phyloP scores from a whole-genome alignment of 2,113 vertebrate genomes.

The Thamnophis sirtalis region DNA sequence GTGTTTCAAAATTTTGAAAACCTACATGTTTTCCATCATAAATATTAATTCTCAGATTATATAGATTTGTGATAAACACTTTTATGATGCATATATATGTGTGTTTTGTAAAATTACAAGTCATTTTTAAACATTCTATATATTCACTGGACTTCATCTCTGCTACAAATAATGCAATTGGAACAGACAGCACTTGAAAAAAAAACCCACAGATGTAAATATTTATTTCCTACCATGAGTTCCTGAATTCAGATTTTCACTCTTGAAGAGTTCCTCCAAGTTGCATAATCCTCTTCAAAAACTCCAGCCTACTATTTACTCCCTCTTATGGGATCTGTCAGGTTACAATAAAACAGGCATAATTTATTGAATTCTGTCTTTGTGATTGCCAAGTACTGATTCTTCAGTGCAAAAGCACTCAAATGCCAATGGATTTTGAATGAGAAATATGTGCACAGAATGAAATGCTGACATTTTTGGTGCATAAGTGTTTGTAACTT shows the following conservation, averaged over 20 bases:
- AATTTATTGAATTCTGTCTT: background rate
- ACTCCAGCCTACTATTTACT: background rate
- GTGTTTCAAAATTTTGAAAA: background rate
- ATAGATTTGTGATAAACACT: background rate
- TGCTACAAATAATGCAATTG: background rate
- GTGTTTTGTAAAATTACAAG: background rate
- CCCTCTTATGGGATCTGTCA: background rate
- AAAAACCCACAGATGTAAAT: background rate
- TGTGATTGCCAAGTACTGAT: slow-evolving; percentile 1
- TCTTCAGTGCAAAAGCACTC: background rate
- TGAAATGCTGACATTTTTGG: background rate
- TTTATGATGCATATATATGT: background rate
- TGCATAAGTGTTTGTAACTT: background rate
- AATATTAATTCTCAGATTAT: background rate
- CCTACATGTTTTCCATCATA: fast-evolving
- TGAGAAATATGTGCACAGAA: background rate
- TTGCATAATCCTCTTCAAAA: background rate
- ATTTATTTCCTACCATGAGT: background rate
- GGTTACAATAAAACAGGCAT: background rate
- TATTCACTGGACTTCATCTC: fast-evolving
- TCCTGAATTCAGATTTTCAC: background rate
- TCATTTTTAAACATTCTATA: background rate
- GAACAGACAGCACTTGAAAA: background rate
- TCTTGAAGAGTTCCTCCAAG: background rate
- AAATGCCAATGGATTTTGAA: background rate